Evolutionary conservation across 2,113 vertebrate species (phyloP).

Genomic region (Mungos mungo): DNA sequence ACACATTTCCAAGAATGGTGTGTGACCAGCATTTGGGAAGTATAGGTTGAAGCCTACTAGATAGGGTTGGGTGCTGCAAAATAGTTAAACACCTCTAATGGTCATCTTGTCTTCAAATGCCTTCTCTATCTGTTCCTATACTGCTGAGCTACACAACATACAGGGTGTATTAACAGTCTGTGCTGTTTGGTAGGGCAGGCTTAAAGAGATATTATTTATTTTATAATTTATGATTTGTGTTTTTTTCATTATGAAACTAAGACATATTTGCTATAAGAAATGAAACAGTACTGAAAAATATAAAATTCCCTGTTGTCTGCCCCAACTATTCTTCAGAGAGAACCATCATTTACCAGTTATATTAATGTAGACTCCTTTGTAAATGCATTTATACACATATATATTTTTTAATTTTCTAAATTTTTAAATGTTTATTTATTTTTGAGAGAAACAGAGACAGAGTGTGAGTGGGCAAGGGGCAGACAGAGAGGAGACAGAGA

Average conservation of each 20-base stretch:
- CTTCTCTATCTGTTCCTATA: not conserved
- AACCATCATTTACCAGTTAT: constrained; percentile 14
- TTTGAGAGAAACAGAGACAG: too few relatives aligned
- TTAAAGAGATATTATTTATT: constrained; percentile 27
- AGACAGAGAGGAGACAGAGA: too few relatives aligned
- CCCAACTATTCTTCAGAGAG: not conserved
- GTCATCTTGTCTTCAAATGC: constrained; percentile 19
- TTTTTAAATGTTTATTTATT: too few relatives aligned
- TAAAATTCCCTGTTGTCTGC: constrained; percentile 9
- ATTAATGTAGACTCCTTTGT: not conserved
- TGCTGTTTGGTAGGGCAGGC: not conserved
- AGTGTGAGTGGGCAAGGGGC: too few relatives aligned
- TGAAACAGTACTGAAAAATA: constrained; percentile 27
- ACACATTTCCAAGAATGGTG: not conserved
- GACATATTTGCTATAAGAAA: constrained; percentile 35
- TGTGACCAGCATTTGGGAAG: not conserved
- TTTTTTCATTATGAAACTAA: constrained; percentile 50
- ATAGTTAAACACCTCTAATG: not conserved
- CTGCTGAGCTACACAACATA: constrained; percentile 25
- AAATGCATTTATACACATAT: not conserved
- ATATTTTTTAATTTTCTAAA: not conserved
- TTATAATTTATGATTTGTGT: constrained; percentile 5
- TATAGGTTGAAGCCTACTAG: not conserved
- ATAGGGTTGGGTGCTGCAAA: constrained; percentile 19
- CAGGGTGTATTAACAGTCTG: constrained; percentile 7